Evolutionary conservation across 2,113 vertebrate species (phyloP), one percentile per base, ranked within the genome.

Genomic region (Sylvia atricapilla): DNA sequence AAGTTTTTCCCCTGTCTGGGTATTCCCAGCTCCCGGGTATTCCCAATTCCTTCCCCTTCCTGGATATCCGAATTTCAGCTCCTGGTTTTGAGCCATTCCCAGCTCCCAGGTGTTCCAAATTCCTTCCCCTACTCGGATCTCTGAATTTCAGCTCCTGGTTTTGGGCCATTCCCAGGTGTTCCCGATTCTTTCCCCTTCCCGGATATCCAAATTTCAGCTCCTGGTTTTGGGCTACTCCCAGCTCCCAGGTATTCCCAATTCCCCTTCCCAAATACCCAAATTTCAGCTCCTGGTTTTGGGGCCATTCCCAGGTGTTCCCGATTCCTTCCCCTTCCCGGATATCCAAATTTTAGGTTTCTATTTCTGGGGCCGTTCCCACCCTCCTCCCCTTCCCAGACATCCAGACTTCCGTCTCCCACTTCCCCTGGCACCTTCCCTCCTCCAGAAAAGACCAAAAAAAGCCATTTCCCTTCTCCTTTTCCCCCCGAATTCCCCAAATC

Each of bases 401-500:
- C 84, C 84, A 46, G 43, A 78, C 49, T 39, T 58, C 19, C 8
- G 8, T 41, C 23, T 84, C 68, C 47, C 35, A 7, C 76, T 55
- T 20, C 9, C 0, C 0, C 0, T 1, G 31, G 13, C 23, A 21
- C 31, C 3, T 23, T 52, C 39, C 44, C 66, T 35, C 52, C 66
- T 30, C 9, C 14, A 76, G 22, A 72, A 11, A 19, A 27, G 12
- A 20, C 11, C 16, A 22, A 28, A 50, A 69, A 74, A 63, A 39
- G 15, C 72, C 35, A 4, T 13, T 66, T 43, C 10, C 13, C 27
- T 58, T 28, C 68, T 8, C 28, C 67, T 67, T 9, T 9, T 43
- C 35, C 37, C 47, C 17, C 44, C 2, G 0, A 1, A 28, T 1
- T 41, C 55, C 73, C 25, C 5, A 0, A 11, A 24, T 7, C 43